These are phyloP conservation scores for Ceratothoa steindachneri DNA, from an alignment of 2,888 invertebrate genomes.

Conservation along the genomic window DNA sequence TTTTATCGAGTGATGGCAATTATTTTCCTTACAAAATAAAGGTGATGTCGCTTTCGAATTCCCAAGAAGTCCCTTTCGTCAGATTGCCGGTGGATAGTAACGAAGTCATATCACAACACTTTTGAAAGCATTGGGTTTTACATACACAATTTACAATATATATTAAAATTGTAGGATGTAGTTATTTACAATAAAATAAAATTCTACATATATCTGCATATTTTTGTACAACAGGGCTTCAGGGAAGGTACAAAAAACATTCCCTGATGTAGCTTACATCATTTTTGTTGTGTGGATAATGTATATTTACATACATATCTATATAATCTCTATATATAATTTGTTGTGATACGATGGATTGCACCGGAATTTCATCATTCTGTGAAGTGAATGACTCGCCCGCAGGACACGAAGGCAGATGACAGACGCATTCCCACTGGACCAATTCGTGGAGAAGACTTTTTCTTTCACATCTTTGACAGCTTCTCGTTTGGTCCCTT, in stretches of 20 bases:
- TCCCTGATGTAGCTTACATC: not conserved
- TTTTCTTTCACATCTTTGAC: not conserved
- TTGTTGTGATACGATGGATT: not conserved
- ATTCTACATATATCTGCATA: constrained; percentile 3
- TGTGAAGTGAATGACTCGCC: not conserved
- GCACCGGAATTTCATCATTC: not conserved
- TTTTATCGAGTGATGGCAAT: not conserved
- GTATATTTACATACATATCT: constrained; percentile 1
- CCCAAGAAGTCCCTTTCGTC: too few relatives aligned
- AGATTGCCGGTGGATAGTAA: not conserved
- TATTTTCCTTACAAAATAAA: not conserved
- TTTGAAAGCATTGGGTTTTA: not conserved
- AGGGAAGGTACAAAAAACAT: too few relatives aligned
- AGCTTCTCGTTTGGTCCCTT: not conserved
- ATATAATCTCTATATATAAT: not conserved
- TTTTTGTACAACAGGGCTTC: not conserved
- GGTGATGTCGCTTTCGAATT: not conserved
- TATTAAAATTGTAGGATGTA: not conserved
- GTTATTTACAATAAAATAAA: constrained; percentile 10
- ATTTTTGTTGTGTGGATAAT: not conserved
- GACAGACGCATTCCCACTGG: not conserved
- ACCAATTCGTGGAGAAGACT: constrained; percentile 4
- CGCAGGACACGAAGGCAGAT: not conserved
- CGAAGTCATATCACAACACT: not conserved
- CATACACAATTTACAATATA: constrained; percentile 5